phyloP scores from a whole-genome alignment of 2,797 vertebrate species.

The Pampus argenteus region DNA sequence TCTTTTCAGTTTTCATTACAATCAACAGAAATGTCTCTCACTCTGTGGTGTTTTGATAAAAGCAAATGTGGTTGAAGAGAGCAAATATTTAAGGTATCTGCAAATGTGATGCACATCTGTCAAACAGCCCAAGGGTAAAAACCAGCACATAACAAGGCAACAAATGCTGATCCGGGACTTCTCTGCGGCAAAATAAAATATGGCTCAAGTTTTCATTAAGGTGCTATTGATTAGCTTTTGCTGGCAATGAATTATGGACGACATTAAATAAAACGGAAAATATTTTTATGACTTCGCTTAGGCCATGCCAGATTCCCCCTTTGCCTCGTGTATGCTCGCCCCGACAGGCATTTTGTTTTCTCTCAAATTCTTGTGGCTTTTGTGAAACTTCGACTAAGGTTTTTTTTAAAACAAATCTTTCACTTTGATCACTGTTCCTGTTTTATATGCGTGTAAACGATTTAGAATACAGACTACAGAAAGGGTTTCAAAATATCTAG shows the following conservation, averaged over 20 bases:
- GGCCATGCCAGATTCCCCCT: conserved; percentile 90
- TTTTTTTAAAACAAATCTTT: conserved; percentile 44
- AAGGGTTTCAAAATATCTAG: neutral
- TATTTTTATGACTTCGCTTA: conserved; percentile 98
- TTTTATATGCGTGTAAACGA: conserved; percentile 20
- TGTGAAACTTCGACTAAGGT: conserved; percentile 62
- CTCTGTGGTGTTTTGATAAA: conserved; percentile 78
- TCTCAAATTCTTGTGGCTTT: conserved; percentile 82
- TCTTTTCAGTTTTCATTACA: conserved; percentile 56
- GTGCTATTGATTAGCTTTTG: conserved; percentile 99
- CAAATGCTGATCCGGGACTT: conserved; percentile 97
- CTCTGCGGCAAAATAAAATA: conserved; percentile 97
- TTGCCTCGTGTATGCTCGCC: conserved; percentile 78
- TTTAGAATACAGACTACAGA: neutral
- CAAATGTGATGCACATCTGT: conserved; percentile 88
- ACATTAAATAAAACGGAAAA: conserved; percentile 99
- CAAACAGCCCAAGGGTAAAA: conserved; percentile 86
- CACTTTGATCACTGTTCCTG: conserved; percentile 36
- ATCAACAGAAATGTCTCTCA: conserved; percentile 71
- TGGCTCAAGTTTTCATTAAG: conserved; percentile 99
- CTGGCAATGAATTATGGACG: conserved; percentile 98
- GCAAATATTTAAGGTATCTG: conserved; percentile 87
- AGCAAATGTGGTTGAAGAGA: conserved; percentile 80
- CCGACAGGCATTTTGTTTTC: conserved; percentile 84
- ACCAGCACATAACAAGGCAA: conserved; percentile 87